Evolutionary conservation across 2,888 invertebrate species (phyloP).

Genomic region (Caenorhabditis becei): DNA sequence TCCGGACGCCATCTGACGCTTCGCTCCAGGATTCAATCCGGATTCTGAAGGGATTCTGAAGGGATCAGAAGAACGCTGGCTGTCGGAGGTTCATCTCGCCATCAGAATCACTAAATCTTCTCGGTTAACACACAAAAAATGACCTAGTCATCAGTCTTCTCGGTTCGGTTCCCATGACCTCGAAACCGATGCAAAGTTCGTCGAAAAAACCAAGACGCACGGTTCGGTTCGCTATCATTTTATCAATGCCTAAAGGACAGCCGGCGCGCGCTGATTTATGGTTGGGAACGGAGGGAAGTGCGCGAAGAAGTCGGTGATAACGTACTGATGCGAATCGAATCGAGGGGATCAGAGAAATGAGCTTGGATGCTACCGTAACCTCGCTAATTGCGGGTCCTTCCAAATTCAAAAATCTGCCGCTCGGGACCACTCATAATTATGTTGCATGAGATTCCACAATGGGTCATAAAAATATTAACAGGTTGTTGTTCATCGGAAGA

Average conservation of each 20-base stretch:
- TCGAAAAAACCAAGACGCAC: slow-evolving; percentile 15
- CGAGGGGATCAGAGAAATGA: too few species aligned
- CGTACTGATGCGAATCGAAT: too few species aligned
- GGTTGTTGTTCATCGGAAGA: slow-evolving; percentile 38
- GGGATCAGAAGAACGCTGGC: too few species aligned
- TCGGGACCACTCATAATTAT: slow-evolving; percentile 11
- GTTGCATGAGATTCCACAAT: slow-evolving; percentile 14
- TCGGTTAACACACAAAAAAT: slow-evolving; percentile 3
- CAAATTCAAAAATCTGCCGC: not conserved
- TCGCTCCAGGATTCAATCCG: not conserved
- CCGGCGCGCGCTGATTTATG: slow-evolving; percentile 44
- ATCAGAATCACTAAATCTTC: slow-evolving; percentile 6
- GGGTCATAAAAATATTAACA: slow-evolving; percentile 57
- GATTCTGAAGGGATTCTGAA: not conserved
- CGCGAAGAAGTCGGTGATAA: not conserved
- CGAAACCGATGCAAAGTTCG: slow-evolving; percentile 10
- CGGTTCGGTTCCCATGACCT: slow-evolving; percentile 39
- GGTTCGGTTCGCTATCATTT: not conserved
- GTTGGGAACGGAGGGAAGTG: slow-evolving; percentile 25
- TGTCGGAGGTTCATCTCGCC: too few species aligned
- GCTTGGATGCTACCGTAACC: not conserved
- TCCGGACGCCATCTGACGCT: slow-evolving; percentile 1
- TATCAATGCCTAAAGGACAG: slow-evolving; percentile 31
- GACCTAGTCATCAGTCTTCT: not conserved
- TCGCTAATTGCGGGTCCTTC: not conserved